Evolutionary conservation across 2,113 vertebrate genomes (phyloP), one percentile per base, ranked within the genome.

Genomic region (Hemicordylus capensis): DNA sequence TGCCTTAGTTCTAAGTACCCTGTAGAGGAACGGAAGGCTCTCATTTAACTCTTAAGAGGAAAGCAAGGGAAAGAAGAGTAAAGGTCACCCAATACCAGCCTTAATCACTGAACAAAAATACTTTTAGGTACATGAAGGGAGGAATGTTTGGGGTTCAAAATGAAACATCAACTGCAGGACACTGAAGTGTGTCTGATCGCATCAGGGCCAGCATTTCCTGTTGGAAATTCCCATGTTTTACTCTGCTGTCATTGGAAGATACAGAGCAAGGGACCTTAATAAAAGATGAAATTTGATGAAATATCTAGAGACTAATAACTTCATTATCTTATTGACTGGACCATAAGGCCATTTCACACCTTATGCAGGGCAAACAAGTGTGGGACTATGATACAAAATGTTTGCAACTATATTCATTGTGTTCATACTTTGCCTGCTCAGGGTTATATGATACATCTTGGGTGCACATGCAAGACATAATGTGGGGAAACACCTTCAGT

Each of bases 41-140:
- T 95, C 94, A 96, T 95, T 97, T 97, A 97, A 97, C 96, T 97
- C 96, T 95, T 96, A 91, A 94, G 85, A 94, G 96, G 92, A 93
- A 95, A 90, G 94, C 85, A 84, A 92, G 94, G 87, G 88, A 92
- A 94, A 96, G 94, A 96, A 94, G 96, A 95, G 90, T 94, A 94
- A 94, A 95, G 96, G 96, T 96, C 96, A 96, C 92, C 94, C 94
- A 95, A 95, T 95, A 95, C 94, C 93, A 83, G 94, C 89, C 94
- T 95, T 95, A 96, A 96, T 96, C 97, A 97, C 90, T 90, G 92
- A 93, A 90, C 92, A 91, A 85, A 91, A 94, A 93, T 92, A 91
- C 91, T 85, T 92, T 94, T 90, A 91, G 90, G 88, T 94, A 95
- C 89, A 89, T 89, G 91, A 90, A 93, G 91, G 80, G 42, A 86